Evolutionary conservation across 37 sponge, comb jelly and placozoan genomes (phyloP).

Genomic region (Bolinopsis microptera): DNA sequence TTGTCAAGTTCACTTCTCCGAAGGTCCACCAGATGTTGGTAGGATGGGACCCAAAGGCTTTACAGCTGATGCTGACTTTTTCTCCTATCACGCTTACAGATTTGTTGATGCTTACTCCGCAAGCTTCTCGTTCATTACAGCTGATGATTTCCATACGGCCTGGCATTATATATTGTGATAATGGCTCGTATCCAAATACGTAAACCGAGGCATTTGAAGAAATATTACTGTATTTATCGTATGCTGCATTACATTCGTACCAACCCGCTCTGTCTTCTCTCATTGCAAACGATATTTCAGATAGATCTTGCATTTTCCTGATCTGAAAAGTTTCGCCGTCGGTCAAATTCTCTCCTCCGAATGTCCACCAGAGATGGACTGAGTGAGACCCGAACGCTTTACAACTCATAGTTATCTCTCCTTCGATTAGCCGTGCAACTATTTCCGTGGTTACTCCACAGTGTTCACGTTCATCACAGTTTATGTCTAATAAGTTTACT

Average conservation of each 20-base stretch:
- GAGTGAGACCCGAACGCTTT: background rate
- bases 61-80: background rate
- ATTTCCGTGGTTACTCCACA: background rate
- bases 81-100: background rate
- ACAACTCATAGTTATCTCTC: background rate
- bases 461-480: background rate
- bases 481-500: background rate
- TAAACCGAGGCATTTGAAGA: background rate
- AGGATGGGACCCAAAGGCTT: background rate
- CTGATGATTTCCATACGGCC: background rate
- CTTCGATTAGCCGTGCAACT: background rate
- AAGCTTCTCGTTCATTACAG: background rate
- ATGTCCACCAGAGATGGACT: background rate
- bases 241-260: background rate
- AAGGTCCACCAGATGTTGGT: background rate
- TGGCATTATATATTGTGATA: background rate
- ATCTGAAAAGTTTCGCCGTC: background rate
- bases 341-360: background rate
- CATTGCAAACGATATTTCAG: background rate
- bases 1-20: background rate
- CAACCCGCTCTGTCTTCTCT: background rate
- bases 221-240: background rate
- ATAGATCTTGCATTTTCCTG: background rate
- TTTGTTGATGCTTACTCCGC: background rate
- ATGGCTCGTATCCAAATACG: background rate